phyloP scores from a whole-genome alignment of 1,140 invertebrate genomes.

The Oryzaephilus surinamensis region DNA sequence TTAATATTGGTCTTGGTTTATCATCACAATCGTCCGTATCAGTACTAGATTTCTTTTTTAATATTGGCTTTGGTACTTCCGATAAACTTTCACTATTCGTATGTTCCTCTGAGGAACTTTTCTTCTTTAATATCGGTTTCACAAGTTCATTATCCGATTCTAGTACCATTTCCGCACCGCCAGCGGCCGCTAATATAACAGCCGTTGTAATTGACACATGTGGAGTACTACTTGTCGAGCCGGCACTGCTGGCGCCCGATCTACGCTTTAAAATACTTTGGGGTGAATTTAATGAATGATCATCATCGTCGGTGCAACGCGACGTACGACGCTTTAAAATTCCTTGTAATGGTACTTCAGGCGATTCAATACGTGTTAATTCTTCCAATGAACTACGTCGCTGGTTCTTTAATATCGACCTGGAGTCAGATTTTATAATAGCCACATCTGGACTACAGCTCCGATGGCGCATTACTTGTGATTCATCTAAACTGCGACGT shows the following conservation, averaged over 20 bases:
- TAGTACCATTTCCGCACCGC: conserved; percentile 43
- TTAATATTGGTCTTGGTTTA: conserved; percentile 67
- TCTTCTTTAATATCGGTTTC: conserved; percentile 72
- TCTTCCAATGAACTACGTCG: conserved; percentile 59
- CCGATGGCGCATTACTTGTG: conserved; percentile 52
- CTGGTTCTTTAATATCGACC: conserved; percentile 57
- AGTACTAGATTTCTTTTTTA: conserved; percentile 73
- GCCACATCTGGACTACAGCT: conserved; percentile 58
- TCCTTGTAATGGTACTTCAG: conserved; percentile 47
- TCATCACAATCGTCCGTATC: conserved; percentile 68
- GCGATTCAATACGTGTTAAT: conserved; percentile 44
- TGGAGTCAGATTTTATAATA: conserved; percentile 45
- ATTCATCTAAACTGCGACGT: conserved; percentile 65
- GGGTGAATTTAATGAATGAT: conserved; percentile 47
- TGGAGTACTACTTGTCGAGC: conserved; percentile 44
- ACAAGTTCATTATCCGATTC: conserved; percentile 46
- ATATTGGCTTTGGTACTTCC: conserved; percentile 58
- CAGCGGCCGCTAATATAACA: conserved; percentile 53
- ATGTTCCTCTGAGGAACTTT: conserved; percentile 50
- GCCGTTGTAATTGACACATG: conserved; percentile 62
- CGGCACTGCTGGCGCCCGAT: conserved; percentile 44
- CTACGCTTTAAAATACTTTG: conserved; percentile 67
- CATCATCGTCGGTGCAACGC: conserved; percentile 44
- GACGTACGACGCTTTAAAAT: conserved; percentile 60
- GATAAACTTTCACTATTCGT: conserved; percentile 34